Conservation (phyloP, 1,140 invertebrate genomes). For the Tenebrio molitor region DNA sequence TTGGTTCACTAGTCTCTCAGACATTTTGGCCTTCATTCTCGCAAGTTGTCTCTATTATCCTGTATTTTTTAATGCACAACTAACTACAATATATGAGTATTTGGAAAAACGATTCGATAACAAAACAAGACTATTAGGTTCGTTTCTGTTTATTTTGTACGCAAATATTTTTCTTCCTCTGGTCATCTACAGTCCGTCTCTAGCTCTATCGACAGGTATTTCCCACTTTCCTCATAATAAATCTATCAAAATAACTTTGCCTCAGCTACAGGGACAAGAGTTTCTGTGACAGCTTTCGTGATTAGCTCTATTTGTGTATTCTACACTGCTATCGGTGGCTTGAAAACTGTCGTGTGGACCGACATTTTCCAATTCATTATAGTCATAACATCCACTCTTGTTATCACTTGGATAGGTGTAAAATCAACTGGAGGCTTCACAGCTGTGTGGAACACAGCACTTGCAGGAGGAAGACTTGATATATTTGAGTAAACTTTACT, state of each 20-base stretch:
- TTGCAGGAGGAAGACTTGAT: too few relatives aligned
- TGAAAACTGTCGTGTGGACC: neutral
- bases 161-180: slow-evolving; percentile 70
- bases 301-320: neutral
- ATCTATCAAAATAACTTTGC: too few relatives aligned
- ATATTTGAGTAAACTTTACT: too few relatives aligned
- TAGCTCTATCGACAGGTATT: slow-evolving; percentile 71
- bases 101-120: slow-evolving; percentile 68
- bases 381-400: neutral
- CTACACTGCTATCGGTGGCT: neutral
- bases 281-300: neutral
- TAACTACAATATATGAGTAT: slow-evolving; percentile 81
- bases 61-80: slow-evolving; percentile 81
- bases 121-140: slow-evolving; percentile 70
- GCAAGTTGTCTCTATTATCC: slow-evolving; percentile 67
- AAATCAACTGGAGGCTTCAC: neutral
- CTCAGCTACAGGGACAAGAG: too few relatives aligned
- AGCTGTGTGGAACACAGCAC: too few relatives aligned
- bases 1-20: neutral
- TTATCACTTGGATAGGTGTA: neutral
- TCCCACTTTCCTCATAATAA: too few relatives aligned
- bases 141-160: slow-evolving; percentile 69
- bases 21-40: neutral
- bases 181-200: slow-evolving; percentile 74
- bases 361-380: neutral